Evolutionary conservation across 2,797 vertebrate genomes (phyloP), one percentile per base, ranked within the genome.

Genomic region (Uromys caudimaculatus): DNA sequence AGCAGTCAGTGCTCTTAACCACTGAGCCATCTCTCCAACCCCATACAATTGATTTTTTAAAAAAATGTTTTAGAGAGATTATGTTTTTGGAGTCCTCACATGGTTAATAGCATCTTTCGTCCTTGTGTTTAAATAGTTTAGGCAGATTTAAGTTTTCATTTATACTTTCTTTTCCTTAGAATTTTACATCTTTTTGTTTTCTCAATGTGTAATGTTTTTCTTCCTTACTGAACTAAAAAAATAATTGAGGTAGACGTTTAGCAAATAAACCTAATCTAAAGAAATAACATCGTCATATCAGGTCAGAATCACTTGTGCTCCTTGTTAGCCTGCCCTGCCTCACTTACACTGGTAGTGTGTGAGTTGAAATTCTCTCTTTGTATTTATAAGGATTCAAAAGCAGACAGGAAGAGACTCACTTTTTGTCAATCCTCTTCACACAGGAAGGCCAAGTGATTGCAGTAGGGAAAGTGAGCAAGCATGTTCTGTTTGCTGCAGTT

Each of bases 81-180:
- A 12, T 88, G 75, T 64, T 91, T 38, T 87, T 83, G 79, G n/a
- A 82, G 24, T 87, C 64, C 11, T 95, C 19, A 0, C 32, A 82
- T 86, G 44, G 32, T 90, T 73, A 27, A 50, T 47, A 62, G 10
- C 27, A 23, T 75, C 19, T 86, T 86, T 93, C 50, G 13, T 76
- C 35, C 62, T 89, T 86, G 54, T 64, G 13, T 50, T 29, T 86
- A 77, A 78, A 71, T 50, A 62, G 62, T 95, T 95, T 69, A 58
- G 27, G 3, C 19, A 58, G 58, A 23, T 95, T 50, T n/a, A 75
- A 35, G 29, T 95, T 90, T 27, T 86, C 62, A 62, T 14, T 73
- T 90, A 17, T 21, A n/a, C 14, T 82, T 82, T 64, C 27, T 84
- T 92, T 90, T 32, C 4, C 29, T 56, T 75, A 35, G 24, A 90